Evolutionary conservation across 64 coral and sea anemone genomes (phyloP).

Genomic region (Pachyseris speciosa): DNA sequence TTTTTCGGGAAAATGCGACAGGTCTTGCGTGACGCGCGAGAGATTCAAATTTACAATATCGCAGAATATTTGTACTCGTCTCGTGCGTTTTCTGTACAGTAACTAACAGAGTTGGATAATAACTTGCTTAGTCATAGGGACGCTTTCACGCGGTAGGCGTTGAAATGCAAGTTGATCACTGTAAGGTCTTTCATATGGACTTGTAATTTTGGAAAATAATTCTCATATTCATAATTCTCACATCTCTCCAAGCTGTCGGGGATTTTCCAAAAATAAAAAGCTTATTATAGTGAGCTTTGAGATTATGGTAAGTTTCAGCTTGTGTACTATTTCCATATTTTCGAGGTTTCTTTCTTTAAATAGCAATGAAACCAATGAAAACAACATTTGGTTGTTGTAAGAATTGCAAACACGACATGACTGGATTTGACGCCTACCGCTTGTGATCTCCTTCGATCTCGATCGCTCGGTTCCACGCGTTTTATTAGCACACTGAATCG

Average conservation of each 20-base stretch:
- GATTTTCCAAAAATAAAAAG: conserved; percentile 1
- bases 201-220: neutral
- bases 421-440: neutral
- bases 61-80: no score
- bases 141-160: neutral
- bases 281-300: conserved; percentile 8
- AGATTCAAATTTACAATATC: no score
- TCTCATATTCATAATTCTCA: no score
- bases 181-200: neutral
- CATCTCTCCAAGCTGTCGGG: neutral
- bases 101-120: no score
- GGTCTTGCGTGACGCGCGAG: no score
- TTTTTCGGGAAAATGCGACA: no score
- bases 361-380: neutral
- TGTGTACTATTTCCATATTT: conserved; percentile 1
- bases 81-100: no score
- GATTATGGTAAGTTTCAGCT: conserved; percentile 7
- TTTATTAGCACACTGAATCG: conserved; percentile 20
- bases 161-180: neutral
- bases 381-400: conserved; percentile 3
- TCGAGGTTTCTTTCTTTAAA: conserved; percentile 4
- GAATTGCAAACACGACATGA: no score
- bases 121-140: neutral
- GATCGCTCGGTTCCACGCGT: neutral
- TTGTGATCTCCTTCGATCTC: conserved; percentile 4